Evolutionary conservation across 2,888 invertebrate genomes (phyloP).

Genomic region (Scrobipalpa atriplicella): DNA sequence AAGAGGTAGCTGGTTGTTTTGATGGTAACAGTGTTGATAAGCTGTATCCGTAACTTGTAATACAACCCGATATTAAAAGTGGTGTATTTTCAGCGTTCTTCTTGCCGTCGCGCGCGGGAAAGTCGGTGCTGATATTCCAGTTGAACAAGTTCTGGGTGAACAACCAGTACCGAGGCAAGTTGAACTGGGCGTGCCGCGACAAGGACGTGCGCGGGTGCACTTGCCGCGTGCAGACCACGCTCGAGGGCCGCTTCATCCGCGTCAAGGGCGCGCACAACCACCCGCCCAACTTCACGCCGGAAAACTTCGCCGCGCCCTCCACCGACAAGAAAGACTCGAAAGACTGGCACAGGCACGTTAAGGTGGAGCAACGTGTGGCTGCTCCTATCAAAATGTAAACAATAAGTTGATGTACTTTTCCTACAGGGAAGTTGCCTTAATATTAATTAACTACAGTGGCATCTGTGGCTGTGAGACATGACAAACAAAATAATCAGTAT

Average conservation of each 20-base stretch:
- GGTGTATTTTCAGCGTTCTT: constrained; percentile 66
- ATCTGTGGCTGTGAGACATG: constrained; percentile 35
- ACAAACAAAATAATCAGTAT: constrained; percentile 28
- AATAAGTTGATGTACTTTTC: constrained; percentile 24
- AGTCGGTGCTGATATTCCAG: constrained; percentile 72
- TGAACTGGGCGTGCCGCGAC: constrained; percentile 78
- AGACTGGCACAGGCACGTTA: constrained; percentile 42
- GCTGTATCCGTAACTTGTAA: not conserved
- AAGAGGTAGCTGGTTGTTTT: no score
- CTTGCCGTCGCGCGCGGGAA: constrained; percentile 74
- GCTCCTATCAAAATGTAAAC: constrained; percentile 18
- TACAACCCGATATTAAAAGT: not conserved
- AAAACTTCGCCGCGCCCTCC: constrained; percentile 63
- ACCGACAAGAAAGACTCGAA: constrained; percentile 44
- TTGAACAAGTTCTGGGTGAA: constrained; percentile 79
- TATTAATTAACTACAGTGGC: constrained; percentile 19
- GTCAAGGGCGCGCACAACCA: constrained; percentile 72
- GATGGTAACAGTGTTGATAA: no score
- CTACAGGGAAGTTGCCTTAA: constrained; percentile 15
- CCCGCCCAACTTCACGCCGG: constrained; percentile 68
- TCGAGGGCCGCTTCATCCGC: constrained; percentile 70
- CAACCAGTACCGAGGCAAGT: constrained; percentile 72
- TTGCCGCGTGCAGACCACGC: constrained; percentile 76
- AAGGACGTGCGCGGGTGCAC: constrained; percentile 71
- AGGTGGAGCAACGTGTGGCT: constrained; percentile 34